Conservation (phyloP, 2,797 vertebrate species). For the Staurois parvus region DNA sequence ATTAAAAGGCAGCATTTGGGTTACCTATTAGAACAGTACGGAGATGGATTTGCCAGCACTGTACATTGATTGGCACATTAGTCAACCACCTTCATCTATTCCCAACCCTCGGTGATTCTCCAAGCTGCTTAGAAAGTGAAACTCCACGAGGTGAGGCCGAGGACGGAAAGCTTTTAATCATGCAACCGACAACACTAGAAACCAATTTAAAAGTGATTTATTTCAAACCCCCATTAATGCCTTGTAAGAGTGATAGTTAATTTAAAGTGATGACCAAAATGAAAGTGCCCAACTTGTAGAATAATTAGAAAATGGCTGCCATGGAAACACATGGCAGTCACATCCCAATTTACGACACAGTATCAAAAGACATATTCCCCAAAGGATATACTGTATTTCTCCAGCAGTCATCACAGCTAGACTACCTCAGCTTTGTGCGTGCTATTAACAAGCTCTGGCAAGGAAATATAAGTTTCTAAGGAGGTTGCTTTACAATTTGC, state of each 20-base stretch:
- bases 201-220: constrained; percentile 63
- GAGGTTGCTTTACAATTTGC: constrained; percentile 26
- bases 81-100: constrained; percentile 46
- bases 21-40: constrained; percentile 49
- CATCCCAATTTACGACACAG: constrained; percentile 37
- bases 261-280: constrained; percentile 55
- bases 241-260: constrained; percentile 57
- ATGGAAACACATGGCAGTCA: constrained; percentile 18
- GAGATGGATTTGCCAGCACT: constrained; percentile 48
- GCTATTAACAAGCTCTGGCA: background rate
- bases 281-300: constrained; percentile 42
- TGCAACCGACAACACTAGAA: constrained; percentile 50
- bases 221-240: constrained; percentile 56
- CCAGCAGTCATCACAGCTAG: constrained; percentile 23
- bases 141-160: constrained; percentile 38
- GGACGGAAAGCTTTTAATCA: constrained; percentile 58
- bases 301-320: constrained; percentile 50
- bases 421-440: background rate
- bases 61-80: constrained; percentile 61
- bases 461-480: constrained; percentile 1
- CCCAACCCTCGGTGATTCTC: constrained; percentile 29
- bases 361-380: constrained; percentile 50
- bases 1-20: constrained; percentile 38
- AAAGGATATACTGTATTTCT: constrained; percentile 25
- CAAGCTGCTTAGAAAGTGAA: constrained; percentile 38